These are phyloP conservation scores for Cosmia trapezina DNA, from an alignment of 2,888 invertebrate species.

Conservation along the genomic window DNA sequence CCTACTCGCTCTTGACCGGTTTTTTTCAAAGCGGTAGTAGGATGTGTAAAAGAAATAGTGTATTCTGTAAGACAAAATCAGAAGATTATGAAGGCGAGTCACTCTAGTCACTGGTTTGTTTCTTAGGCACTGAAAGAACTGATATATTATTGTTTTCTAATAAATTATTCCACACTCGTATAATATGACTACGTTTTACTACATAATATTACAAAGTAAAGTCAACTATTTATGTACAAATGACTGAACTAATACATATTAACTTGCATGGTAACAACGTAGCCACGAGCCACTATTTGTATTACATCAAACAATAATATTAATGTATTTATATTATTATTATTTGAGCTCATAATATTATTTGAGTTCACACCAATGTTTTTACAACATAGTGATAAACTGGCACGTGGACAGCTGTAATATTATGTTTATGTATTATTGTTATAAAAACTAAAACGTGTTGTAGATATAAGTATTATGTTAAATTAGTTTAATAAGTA, in stretches of 20 bases:
- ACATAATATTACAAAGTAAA: neutral
- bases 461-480: neutral
- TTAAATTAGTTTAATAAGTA: conserved; percentile 5
- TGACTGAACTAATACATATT: neutral
- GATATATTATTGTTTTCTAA: neutral
- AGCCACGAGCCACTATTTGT: conserved; percentile 7
- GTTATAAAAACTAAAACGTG: conserved; percentile 16
- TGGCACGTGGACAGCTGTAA: conserved; percentile 28
- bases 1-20: too few species aligned
- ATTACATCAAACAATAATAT: conserved; percentile 26
- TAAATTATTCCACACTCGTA: neutral
- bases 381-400: conserved; percentile 31
- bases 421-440: conserved; percentile 27
- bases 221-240: neutral
- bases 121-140: neutral
- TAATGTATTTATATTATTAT: conserved; percentile 18
- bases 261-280: neutral
- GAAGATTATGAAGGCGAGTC: too few species aligned
- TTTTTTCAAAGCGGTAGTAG: conserved; percentile 11
- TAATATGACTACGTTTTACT: neutral
- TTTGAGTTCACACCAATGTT: conserved; percentile 25
- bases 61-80: neutral
- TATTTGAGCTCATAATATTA: conserved; percentile 29
- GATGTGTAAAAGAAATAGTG: neutral
- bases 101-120: neutral